A percentile compares a stretch with the other conserved stretches of the same genome.
Conservation (phyloP, 2,888 invertebrate genomes). For the Cacoxenus indagator region DNA sequence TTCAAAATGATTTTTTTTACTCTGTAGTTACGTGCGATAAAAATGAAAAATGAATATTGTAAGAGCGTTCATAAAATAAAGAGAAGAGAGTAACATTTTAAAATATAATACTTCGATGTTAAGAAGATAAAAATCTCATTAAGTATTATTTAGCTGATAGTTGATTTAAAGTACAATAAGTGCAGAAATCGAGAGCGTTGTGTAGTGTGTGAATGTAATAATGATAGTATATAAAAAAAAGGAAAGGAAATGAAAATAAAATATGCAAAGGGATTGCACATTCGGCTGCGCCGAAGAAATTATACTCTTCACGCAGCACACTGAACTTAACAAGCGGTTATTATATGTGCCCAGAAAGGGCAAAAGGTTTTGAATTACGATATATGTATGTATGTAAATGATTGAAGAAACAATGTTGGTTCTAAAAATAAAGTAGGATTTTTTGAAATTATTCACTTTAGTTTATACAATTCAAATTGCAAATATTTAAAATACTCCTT, state of each 20-base stretch:
- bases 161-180: slow-evolving; percentile 35
- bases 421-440: no score
- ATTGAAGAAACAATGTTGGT: no score
- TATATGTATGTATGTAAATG: no score
- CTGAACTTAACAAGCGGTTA: no score
- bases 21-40: background rate
- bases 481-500: no score
- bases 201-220: background rate
- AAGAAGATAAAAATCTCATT: slow-evolving; percentile 53
- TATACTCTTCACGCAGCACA: no score
- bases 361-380: no score
- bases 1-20: background rate
- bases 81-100: slow-evolving; percentile 26
- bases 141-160: slow-evolving; percentile 64
- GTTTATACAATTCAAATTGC: no score
- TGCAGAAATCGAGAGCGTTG: background rate
- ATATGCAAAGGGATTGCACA: background rate
- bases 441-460: no score
- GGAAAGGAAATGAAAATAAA: slow-evolving; percentile 17
- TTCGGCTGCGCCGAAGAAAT: no score
- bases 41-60: background rate
- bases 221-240: slow-evolving; percentile 13
- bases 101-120: slow-evolving; percentile 13
- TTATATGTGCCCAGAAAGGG: no score
- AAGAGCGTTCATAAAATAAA: slow-evolving; percentile 2